Percentiles rank a stretch among this genome's conserved stretches.
Evolutionary conservation across 2,888 invertebrate genomes (phyloP).

Genomic region (Lasioglossum lativentre): DNA sequence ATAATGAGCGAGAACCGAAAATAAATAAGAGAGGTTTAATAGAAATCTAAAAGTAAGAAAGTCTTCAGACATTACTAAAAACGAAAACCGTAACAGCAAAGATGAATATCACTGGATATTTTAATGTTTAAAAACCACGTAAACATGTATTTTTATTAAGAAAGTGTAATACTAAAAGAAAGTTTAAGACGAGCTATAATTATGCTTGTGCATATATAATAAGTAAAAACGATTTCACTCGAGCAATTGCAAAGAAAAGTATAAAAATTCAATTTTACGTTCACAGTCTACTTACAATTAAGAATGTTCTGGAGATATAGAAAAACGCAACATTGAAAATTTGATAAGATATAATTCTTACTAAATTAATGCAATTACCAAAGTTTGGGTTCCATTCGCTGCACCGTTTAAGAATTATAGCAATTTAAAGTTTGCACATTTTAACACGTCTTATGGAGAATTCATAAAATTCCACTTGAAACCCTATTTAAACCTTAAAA

Average conservation of each 20-base stretch:
- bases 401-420: too few species aligned
- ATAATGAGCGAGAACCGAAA: neutral
- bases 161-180: neutral
- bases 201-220: conserved; percentile 6
- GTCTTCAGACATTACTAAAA: neutral
- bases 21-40: too few species aligned
- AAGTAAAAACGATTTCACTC: neutral
- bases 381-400: too few species aligned
- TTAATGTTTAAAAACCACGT: neutral
- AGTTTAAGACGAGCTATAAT: neutral
- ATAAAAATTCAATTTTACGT: neutral
- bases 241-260: neutral
- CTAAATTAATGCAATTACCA: too few species aligned
- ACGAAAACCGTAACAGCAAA: neutral
- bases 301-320: too few species aligned
- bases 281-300: neutral
- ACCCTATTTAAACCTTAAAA: too few species aligned
- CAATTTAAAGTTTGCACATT: too few species aligned
- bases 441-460: too few species aligned
- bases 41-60: neutral
- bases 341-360: too few species aligned
- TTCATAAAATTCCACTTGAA: too few species aligned
- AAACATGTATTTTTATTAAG: neutral
- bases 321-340: too few species aligned
- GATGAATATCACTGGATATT: neutral